phyloP scores from a whole-genome alignment of 2,888 invertebrate species.

The Tetranychus piercei region DNA sequence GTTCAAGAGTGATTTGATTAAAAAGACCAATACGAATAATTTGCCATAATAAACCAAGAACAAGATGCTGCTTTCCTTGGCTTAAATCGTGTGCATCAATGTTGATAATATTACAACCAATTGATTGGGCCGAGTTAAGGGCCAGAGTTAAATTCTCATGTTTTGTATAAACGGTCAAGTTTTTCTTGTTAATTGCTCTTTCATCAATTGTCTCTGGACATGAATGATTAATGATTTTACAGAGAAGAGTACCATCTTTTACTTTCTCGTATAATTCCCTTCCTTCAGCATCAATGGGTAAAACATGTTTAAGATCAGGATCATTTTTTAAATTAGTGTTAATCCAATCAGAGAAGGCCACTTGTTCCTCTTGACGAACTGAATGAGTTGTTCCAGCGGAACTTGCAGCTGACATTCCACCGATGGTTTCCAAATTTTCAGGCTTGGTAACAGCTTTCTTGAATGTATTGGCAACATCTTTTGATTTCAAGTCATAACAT shows the following conservation, averaged over 20 bases:
- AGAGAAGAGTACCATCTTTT: slow-evolving; percentile 82
- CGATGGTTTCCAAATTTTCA: slow-evolving; percentile 73
- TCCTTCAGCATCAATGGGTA: slow-evolving; percentile 81
- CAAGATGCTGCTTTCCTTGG: slow-evolving; percentile 79
- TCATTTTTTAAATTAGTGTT: slow-evolving; percentile 70
- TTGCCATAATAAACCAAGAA: slow-evolving; percentile 93
- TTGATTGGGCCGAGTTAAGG: slow-evolving; percentile 85
- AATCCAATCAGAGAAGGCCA: slow-evolving; percentile 97
- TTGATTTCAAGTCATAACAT: slow-evolving; percentile 65
- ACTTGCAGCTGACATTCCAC: slow-evolving; percentile 81
- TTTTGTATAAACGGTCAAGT: slow-evolving; percentile 75
- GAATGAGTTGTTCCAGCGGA: slow-evolving; percentile 88
- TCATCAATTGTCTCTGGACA: slow-evolving; percentile 99
- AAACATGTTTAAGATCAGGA: slow-evolving; percentile 64
- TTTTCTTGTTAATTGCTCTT: slow-evolving; percentile 90
- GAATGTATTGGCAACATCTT: slow-evolving; percentile 77
- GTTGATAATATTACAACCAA: slow-evolving; percentile 94
- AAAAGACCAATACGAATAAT: slow-evolving; percentile 96
- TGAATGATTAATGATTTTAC: slow-evolving; percentile 96
- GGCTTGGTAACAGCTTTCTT: slow-evolving; percentile 78
- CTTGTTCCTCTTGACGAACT: slow-evolving; percentile 77
- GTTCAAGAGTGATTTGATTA: slow-evolving; percentile 90
- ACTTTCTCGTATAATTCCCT: slow-evolving; percentile 77
- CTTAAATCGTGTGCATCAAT: slow-evolving; percentile 89
- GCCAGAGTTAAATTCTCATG: slow-evolving; percentile 92